Evolutionary conservation across 2,888 invertebrate genomes (phyloP).

Genomic region (Drymonia ruficornis): DNA sequence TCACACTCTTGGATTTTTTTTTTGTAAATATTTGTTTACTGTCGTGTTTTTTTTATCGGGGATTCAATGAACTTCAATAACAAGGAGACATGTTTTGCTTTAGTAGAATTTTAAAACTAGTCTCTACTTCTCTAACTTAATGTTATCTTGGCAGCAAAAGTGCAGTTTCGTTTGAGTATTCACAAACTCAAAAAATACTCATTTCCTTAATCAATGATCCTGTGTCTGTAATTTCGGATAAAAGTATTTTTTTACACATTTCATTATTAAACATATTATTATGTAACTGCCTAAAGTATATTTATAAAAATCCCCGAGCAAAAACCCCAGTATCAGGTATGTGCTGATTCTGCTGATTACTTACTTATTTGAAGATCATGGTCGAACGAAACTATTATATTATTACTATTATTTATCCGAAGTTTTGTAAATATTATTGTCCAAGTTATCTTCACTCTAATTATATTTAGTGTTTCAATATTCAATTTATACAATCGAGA

Average conservation of each 20-base stretch:
- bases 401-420: background rate
- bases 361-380: background rate
- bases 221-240: too few relatives aligned
- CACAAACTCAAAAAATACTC: too few relatives aligned
- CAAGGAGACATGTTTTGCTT: conserved; percentile 14
- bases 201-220: too few relatives aligned
- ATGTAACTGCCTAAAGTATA: too few relatives aligned
- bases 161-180: too few relatives aligned
- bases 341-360: background rate
- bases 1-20: conserved; percentile 42
- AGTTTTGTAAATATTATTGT: background rate
- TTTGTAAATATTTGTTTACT: conserved; percentile 57
- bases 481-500: conserved; percentile 10
- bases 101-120: background rate
- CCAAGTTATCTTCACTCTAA: background rate
- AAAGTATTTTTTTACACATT: too few relatives aligned
- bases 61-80: conserved; percentile 42
- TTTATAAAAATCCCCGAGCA: too few relatives aligned
- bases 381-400: too few relatives aligned
- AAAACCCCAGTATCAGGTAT: too few relatives aligned
- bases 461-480: background rate
- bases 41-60: conserved; percentile 43
- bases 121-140: background rate
- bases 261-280: too few relatives aligned
- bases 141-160: background rate